phyloP scores from a whole-genome alignment of 2,797 vertebrate species.

The Chaetophractus vellerosus region DNA sequence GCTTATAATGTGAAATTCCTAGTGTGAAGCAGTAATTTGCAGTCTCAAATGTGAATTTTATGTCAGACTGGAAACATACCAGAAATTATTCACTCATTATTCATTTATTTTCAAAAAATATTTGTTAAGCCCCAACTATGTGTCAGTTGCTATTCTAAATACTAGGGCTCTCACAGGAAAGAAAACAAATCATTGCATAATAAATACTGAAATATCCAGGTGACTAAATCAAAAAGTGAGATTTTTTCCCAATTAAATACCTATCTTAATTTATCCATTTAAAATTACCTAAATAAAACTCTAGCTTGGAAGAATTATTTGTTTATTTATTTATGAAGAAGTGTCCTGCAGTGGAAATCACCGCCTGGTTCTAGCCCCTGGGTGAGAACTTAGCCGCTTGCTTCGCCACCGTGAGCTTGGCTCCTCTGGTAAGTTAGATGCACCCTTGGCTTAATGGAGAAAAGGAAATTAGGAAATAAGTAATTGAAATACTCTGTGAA shows the following conservation, averaged over 20 bases:
- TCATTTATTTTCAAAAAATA: neutral
- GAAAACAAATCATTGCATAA: neutral
- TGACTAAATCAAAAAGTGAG: neutral
- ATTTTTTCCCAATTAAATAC: neutral
- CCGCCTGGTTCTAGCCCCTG: neutral
- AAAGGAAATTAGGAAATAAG: conserved; percentile 38
- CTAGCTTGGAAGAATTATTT: neutral
- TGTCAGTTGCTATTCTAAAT: neutral
- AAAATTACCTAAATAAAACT: neutral
- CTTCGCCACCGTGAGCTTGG: neutral
- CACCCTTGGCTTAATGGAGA: neutral
- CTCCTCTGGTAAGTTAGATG: neutral
- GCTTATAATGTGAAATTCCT: conserved; percentile 12
- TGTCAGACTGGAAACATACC: neutral
- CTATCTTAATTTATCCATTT: neutral
- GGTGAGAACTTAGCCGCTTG: neutral
- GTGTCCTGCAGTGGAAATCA: neutral
- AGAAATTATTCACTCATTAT: neutral
- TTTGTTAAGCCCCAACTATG: neutral
- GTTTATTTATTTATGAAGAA: neutral
- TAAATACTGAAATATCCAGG: neutral
- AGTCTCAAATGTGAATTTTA: conserved; percentile 39
- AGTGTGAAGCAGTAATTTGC: neutral
- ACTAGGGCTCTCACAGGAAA: neutral
- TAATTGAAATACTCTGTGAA: neutral